Evolutionary conservation across 2,888 invertebrate species (phyloP).

Genomic region (Piscicola geometra): DNA sequence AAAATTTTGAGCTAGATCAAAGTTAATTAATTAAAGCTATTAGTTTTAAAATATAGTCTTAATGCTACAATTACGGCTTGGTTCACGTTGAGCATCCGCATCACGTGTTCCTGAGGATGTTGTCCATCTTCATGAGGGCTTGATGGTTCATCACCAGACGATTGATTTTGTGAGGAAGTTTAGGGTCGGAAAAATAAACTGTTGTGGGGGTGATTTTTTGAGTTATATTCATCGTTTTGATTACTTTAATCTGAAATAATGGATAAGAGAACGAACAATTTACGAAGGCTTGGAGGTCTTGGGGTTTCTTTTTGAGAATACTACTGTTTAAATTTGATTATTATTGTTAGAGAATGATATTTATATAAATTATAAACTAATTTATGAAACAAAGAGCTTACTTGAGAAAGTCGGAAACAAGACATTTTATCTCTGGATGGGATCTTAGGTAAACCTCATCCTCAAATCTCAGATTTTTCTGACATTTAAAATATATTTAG

Average conservation of each 20-base stretch:
- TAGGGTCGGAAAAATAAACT: neutral
- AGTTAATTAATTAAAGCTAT: no score
- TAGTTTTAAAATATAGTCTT: no score
- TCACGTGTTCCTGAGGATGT: neutral
- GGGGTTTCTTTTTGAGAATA: neutral
- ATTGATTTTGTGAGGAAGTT: neutral
- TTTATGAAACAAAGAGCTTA: constrained; percentile 37
- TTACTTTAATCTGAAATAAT: no score
- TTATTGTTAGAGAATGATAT: neutral
- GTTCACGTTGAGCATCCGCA: no score
- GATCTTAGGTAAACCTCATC: constrained; percentile 53
- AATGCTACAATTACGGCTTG: no score
- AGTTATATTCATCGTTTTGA: no score
- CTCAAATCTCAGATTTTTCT: constrained; percentile 52
- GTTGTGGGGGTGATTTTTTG: no score
- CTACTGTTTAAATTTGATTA: neutral
- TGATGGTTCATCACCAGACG: neutral
- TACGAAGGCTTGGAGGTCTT: no score
- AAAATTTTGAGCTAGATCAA: no score
- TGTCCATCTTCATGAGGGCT: neutral
- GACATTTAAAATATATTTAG: constrained; percentile 35
- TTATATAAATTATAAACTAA: neutral
- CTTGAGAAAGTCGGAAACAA: constrained; percentile 52
- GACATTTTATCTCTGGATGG: constrained; percentile 54
- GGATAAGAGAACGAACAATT: no score